These are phyloP conservation scores for Poeciliopsis prolifica DNA, from an alignment of 2,113 vertebrate species.

Conservation along the genomic window DNA sequence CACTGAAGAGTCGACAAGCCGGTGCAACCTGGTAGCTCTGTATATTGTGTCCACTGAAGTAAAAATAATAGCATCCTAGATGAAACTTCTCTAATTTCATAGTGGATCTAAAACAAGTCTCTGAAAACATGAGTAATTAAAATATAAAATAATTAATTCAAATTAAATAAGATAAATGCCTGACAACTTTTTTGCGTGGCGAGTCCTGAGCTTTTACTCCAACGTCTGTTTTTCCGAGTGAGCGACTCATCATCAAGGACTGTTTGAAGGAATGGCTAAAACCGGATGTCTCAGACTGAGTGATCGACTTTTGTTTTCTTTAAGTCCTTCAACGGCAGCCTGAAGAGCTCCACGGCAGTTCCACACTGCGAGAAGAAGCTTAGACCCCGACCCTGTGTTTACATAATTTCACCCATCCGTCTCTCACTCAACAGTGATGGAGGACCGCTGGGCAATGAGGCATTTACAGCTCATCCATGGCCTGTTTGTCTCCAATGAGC, in stretches of 20 bases:
- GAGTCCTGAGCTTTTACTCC: background rate
- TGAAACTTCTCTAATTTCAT: no score
- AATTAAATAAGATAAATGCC: constrained; percentile 4
- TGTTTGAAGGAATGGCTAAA: constrained; percentile 48
- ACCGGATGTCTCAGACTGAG: constrained; percentile 33
- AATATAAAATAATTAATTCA: background rate
- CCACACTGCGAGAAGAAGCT: constrained; percentile 31
- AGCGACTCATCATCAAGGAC: background rate
- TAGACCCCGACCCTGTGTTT: constrained; percentile 58
- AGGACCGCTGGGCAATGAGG: constrained; percentile 68
- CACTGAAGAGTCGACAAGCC: no score
- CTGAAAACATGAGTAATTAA: no score
- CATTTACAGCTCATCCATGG: constrained; percentile 58
- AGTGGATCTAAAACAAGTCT: no score
- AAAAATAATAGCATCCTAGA: no score
- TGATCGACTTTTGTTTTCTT: constrained; percentile 51
- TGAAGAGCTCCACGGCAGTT: constrained; percentile 59
- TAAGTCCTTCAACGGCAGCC: constrained; percentile 57
- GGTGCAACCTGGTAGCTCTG: no score
- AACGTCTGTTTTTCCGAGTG: background rate
- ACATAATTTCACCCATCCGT: constrained; percentile 70
- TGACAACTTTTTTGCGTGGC: background rate
- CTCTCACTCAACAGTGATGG: constrained; percentile 57
- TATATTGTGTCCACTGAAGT: no score
- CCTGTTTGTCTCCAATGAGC: constrained; percentile 66